Percentiles rank a stretch among this genome's conserved stretches.
Evolutionary conservation across 1,140 invertebrate species (phyloP).

Genomic region (Apocrypta bakeri): DNA sequence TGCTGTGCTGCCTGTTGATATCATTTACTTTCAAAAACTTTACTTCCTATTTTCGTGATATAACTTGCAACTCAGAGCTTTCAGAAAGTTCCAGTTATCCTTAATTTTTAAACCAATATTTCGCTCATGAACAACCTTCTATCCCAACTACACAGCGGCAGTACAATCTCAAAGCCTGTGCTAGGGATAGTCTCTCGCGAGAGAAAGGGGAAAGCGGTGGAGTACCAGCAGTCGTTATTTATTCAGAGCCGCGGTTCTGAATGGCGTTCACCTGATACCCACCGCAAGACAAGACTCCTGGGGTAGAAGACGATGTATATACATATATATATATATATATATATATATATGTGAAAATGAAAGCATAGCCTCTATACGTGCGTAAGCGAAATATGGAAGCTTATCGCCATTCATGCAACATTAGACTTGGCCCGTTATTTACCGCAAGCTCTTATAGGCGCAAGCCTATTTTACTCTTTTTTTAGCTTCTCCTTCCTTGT

Average conservation of each 20-base stretch:
- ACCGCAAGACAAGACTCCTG: not conserved
- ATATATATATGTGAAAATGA: not conserved
- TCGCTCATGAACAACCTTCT: not conserved
- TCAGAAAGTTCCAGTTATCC: not conserved
- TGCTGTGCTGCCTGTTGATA: not conserved
- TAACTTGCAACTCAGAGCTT: not conserved
- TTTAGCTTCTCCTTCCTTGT: not conserved
- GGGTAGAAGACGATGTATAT: not conserved
- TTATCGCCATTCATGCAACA: conserved; percentile 74
- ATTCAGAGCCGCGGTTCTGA: conserved; percentile 63
- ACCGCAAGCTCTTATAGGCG: conserved; percentile 54
- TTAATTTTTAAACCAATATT: conserved; percentile 3
- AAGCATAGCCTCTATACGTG: not conserved
- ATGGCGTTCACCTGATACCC: conserved; percentile 58
- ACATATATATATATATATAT: not conserved
- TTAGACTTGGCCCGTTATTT: conserved; percentile 71
- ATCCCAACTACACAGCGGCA: conserved; percentile 16
- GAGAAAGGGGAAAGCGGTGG: not conserved
- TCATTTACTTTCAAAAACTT: no score
- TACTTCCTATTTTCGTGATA: no score
- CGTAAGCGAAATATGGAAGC: conserved; percentile 59
- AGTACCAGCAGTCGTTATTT: conserved; percentile 63
- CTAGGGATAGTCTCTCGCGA: not conserved
- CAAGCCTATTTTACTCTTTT: conserved; percentile 56
- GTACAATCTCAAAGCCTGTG: conserved; percentile 20